Percentiles rank a stretch among this genome's conserved stretches.
Conservation (phyloP, 37 sponge, comb jelly and placozoan genomes). For the Tethya wilhelma region DNA sequence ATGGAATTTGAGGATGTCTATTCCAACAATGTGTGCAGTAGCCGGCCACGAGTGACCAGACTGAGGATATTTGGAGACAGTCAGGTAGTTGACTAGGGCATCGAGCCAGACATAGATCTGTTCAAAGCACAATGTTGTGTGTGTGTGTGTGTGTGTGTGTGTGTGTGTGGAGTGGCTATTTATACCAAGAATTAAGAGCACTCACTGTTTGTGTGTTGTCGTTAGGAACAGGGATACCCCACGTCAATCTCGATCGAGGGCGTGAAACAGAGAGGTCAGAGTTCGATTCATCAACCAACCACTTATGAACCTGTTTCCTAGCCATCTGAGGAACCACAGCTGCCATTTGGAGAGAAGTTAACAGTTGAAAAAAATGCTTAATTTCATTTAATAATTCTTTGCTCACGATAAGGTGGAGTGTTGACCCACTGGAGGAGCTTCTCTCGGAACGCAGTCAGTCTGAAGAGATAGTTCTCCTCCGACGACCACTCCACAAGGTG, state of each 20-base stretch:
- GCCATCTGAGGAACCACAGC: slow-evolving; percentile 70
- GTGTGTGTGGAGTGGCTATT: no score
- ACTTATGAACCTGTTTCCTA: slow-evolving; percentile 39
- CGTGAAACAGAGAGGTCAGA: slow-evolving; percentile 87
- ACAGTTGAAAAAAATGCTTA: not conserved
- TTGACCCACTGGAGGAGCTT: slow-evolving; percentile 73
- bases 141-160: no score
- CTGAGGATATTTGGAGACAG: slow-evolving; percentile 74
- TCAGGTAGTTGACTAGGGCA: slow-evolving; percentile 92
- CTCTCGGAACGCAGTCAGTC: slow-evolving; percentile 63
- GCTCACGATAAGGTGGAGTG: slow-evolving; percentile 67
- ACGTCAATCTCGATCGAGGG: slow-evolving; percentile 53
- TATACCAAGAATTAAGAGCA: no score
- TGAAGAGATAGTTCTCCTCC: slow-evolving; percentile 86
- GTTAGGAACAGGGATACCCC: slow-evolving; percentile 84
- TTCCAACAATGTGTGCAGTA: slow-evolving; percentile 82
- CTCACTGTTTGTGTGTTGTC: slow-evolving; percentile 81
- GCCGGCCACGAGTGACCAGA: slow-evolving; percentile 72
- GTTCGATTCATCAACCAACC: slow-evolving; percentile 27
- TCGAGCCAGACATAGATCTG: slow-evolving; percentile 94
- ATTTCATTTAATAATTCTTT: not conserved
- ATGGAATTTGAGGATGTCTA: slow-evolving; percentile 76
- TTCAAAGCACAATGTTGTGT: not conserved
- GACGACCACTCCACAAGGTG: slow-evolving; percentile 78
- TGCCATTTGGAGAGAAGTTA: slow-evolving; percentile 17